phyloP scores from a whole-genome alignment of 2,113 vertebrate species.

The Stictonetta naevosa region DNA sequence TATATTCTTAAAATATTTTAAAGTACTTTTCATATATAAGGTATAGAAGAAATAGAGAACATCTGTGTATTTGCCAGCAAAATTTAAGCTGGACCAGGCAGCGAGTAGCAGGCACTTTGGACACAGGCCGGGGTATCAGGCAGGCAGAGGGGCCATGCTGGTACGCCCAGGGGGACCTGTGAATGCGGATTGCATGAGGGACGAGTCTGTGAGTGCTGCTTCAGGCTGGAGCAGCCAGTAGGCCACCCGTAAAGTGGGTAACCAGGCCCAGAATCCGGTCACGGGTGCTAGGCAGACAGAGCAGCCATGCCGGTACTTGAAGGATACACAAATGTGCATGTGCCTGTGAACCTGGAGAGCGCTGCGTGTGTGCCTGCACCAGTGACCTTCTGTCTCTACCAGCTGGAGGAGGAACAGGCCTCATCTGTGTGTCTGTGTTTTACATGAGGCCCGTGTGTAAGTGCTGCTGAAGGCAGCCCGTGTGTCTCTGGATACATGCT shows the following conservation, averaged over 20 bases:
- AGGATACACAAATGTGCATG: rapidly evolving
- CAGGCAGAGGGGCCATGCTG: background rate
- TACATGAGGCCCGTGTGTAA: background rate
- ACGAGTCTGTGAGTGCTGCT: background rate
- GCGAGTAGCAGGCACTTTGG: background rate
- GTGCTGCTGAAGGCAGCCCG: background rate
- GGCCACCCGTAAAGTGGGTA: no score
- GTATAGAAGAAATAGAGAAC: background rate
- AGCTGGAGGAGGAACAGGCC: background rate
- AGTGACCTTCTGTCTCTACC: background rate
- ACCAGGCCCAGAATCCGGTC: background rate
- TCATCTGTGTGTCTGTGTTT: background rate
- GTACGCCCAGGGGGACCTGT: background rate
- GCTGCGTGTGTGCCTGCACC: background rate
- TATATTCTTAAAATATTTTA: background rate
- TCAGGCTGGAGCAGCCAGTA: no score
- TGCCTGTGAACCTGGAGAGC: background rate
- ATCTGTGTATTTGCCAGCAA: background rate
- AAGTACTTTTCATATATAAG: background rate
- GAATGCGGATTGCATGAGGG: background rate
- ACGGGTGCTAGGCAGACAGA: rapidly evolving
- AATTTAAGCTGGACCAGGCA: background rate
- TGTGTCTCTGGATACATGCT: background rate
- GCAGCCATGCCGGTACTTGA: rapidly evolving
- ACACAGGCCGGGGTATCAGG: background rate